Percentiles rank a stretch among this genome's conserved stretches.
phyloP scores from a whole-genome alignment of 2,888 invertebrate species.

The Vandiemenella viatica region DNA sequence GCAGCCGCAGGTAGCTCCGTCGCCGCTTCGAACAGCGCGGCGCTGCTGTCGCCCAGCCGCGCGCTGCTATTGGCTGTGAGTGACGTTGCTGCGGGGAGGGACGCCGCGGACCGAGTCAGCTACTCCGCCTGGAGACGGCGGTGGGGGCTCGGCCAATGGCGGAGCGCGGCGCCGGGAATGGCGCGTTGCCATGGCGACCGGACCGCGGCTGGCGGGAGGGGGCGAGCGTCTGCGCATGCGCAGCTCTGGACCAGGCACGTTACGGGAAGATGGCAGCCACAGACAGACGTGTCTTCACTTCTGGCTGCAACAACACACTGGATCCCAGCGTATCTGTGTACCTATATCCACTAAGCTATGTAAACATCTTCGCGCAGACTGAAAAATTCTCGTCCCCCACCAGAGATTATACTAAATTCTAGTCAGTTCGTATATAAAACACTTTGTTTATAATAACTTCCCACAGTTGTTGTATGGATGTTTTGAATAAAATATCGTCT shows the following conservation, averaged over 20 bases:
- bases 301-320: too few relatives aligned
- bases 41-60: slow-evolving; percentile 22
- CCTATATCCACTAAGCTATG: too few relatives aligned
- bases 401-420: too few relatives aligned
- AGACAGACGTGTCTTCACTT: too few relatives aligned
- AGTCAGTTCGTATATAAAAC: too few relatives aligned
- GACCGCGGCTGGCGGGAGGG: slow-evolving; percentile 16
- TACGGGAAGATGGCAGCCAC: slow-evolving; percentile 9
- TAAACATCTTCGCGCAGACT: too few relatives aligned
- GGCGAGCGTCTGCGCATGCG: slow-evolving; percentile 3
- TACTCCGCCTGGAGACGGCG: slow-evolving; percentile 30
- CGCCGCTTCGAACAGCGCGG: slow-evolving; percentile 7
- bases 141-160: slow-evolving; percentile 8
- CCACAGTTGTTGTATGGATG: too few relatives aligned
- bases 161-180: slow-evolving; percentile 5
- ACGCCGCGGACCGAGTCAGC: slow-evolving; percentile 31
- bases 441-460: too few relatives aligned
- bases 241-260: slow-evolving; percentile 5
- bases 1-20: slow-evolving; percentile 19
- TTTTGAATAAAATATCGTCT: too few relatives aligned
- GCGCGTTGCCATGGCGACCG: neutral
- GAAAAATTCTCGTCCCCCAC: too few relatives aligned
- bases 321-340: too few relatives aligned
- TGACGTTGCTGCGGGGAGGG: slow-evolving; percentile 30
- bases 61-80: neutral